Conservation (phyloP, 2,888 invertebrate genomes). For the Chelonus formosanus region DNA sequence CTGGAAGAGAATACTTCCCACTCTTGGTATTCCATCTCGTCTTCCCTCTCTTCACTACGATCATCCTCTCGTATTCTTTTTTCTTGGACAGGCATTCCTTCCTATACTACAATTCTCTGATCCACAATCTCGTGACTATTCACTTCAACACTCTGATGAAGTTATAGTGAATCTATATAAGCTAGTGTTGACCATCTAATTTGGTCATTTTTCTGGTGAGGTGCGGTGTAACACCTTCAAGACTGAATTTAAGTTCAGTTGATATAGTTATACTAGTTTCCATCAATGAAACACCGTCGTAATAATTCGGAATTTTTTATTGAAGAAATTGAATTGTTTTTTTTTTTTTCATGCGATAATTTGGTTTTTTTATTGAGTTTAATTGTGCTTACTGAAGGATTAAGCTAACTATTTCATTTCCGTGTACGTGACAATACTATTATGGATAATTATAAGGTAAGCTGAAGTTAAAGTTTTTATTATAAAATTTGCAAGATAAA, state of each 20-base stretch:
- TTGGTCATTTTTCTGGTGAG: constrained; percentile 58
- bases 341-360: neutral
- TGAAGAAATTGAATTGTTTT: neutral
- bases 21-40: constrained; percentile 26
- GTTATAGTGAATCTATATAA: constrained; percentile 60
- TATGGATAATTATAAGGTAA: constrained; percentile 59
- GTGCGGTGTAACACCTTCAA: constrained; percentile 1
- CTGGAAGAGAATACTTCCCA: constrained; percentile 4
- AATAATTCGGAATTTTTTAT: no score
- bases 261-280: neutral
- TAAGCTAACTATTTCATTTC: neutral
- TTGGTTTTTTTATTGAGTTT: neutral
- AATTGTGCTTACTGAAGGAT: no score
- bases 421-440: constrained; percentile 48
- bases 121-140: constrained; percentile 30
- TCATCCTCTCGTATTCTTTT: constrained; percentile 18
- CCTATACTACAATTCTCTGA: constrained; percentile 41
- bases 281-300: no score
- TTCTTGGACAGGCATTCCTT: constrained; percentile 26
- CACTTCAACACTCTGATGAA: constrained; percentile 10
- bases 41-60: constrained; percentile 37
- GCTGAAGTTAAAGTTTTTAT: constrained; percentile 30
- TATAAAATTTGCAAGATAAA: no score
- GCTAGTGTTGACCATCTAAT: constrained; percentile 50
- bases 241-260: constrained; percentile 1